Base-by-base conservation (phyloP, 2,888 invertebrate species). In the Periphyllus acericola region DNA sequence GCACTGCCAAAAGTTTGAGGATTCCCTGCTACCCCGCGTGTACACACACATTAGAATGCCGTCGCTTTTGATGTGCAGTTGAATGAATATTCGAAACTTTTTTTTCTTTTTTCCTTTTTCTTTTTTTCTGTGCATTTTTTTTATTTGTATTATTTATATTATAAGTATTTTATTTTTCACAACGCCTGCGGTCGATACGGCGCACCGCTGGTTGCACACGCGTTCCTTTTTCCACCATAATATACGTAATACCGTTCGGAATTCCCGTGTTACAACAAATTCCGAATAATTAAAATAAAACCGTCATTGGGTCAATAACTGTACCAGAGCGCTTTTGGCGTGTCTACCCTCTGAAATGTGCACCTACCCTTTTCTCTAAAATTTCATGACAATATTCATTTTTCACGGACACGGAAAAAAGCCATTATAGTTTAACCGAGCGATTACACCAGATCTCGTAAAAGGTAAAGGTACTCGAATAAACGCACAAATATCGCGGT, bases 11-110 rank as follows among this genome's bases (percentile, higher is more conserved):
- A 52, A 36, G 34, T 83, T 74, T 40, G 29, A 29, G 29, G 5
- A n/a, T 83, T 74, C 11, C 11, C 11, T 72, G 5, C 11, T 72
- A 1, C 5, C 36, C 34, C 21, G 32, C 32, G n/a, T 17, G n/a
- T 17, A 17, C 14, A 14, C 29, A 29, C 29, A 4, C n/a, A 60
- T 60, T 68, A n/a, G 52, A 14, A 60, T 2, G 46, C 11, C 11
- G 21, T 19, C 34, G 52, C 52, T 83, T 83, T n/a, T n/a, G 55
- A 72, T 34, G 52, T 52, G 52, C 25, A 52, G 52, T 5, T 25
- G 29, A 66, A 82, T 32, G 32, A 32, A 71, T 71, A 52, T 72
- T 82, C 71, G 82, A 72, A 46, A 71, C 46, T 72, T 34, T 82
- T 82, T 52, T 52, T 52, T 29, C 14, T 19, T 71, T 17, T 21